Conservation (phyloP, 2,888 invertebrate species). For the Boloria selene region DNA sequence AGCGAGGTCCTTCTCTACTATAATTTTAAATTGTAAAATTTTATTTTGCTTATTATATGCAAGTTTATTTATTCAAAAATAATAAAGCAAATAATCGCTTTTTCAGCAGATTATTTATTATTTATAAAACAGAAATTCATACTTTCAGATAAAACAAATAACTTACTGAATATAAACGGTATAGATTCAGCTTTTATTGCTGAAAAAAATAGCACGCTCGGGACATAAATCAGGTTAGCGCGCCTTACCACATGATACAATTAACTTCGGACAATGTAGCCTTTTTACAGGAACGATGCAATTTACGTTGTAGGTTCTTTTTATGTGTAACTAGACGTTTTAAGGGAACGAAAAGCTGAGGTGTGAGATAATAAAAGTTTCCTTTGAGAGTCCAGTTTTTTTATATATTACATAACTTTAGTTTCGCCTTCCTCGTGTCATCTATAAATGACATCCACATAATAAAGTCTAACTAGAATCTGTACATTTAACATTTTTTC, state of each 20-base stretch:
- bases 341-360: conserved; percentile 6
- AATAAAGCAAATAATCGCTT: too few species aligned
- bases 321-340: conserved; percentile 2
- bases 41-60: too few species aligned
- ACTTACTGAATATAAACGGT: conserved; percentile 13
- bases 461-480: too few species aligned
- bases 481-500: too few species aligned
- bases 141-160: conserved; percentile 5
- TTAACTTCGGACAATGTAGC: conserved; percentile 58
- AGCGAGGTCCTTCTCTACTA: too few species aligned
- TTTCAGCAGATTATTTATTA: neutral
- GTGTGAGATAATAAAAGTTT: conserved; percentile 8
- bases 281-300: conserved; percentile 44
- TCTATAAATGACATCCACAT: too few species aligned
- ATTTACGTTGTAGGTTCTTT: conserved; percentile 20
- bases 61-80: too few species aligned
- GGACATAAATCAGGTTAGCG: conserved; percentile 58
- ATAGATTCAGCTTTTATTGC: conserved; percentile 47
- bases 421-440: too few species aligned
- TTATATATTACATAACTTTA: too few species aligned
- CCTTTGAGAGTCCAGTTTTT: too few species aligned
- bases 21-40: too few species aligned
- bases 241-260: conserved; percentile 64
- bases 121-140: neutral
- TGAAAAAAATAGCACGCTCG: conserved; percentile 50